Percentiles rank a stretch among this genome's conserved stretches.
phyloP scores from a whole-genome alignment of 53 echinoderm and acorn worm species.

The Arbacia lixula region DNA sequence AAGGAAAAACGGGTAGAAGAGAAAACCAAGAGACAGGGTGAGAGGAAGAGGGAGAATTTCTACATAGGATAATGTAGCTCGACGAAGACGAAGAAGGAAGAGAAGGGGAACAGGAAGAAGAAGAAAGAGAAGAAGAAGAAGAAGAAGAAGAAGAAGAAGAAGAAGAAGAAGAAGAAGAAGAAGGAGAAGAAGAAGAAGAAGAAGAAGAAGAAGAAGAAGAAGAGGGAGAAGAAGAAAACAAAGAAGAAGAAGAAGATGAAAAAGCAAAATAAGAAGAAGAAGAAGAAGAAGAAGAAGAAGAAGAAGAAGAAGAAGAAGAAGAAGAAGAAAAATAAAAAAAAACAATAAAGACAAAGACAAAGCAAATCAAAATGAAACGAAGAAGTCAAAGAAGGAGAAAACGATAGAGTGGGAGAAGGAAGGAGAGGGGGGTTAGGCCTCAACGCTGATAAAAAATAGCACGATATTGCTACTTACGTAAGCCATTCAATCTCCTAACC shows the following conservation, averaged over 20 bases:
- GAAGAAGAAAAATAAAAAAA: neutral
- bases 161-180: neutral
- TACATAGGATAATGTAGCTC: too few species aligned
- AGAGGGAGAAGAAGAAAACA: neutral
- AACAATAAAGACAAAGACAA: neutral
- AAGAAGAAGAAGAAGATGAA: neutral
- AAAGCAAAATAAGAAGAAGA: neutral
- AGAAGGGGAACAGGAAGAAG: neutral
- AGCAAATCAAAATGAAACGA: neutral
- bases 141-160: neutral
- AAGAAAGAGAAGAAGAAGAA: neutral
- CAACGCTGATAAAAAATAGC: neutral
- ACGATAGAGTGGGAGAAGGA: neutral
- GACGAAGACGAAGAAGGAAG: neutral
- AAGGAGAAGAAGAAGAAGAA: neutral
- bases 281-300: neutral
- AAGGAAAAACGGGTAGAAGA: neutral
- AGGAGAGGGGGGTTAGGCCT: neutral
- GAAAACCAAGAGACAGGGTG: neutral
- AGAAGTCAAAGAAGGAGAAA: neutral
- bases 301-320: neutral
- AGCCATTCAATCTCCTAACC: too few species aligned
- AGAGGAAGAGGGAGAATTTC: neutral
- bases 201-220: neutral
- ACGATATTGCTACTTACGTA: too few species aligned